Percentiles rank a stretch among this genome's conserved stretches.
Conservation (phyloP, 2,797 vertebrate genomes). For the Urocyon cinereoargenteus region DNA sequence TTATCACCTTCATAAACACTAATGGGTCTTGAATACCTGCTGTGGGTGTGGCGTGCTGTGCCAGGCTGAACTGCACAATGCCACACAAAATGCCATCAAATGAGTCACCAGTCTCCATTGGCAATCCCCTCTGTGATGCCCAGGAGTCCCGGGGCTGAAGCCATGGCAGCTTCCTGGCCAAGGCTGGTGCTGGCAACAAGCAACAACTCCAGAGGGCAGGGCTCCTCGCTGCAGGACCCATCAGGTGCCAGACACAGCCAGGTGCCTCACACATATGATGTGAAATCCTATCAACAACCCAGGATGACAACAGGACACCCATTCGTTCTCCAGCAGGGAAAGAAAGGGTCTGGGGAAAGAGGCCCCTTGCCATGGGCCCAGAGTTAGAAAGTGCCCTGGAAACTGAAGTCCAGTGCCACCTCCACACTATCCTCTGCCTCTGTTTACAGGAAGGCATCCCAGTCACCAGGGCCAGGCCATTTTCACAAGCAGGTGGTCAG, state of each 20-base stretch:
- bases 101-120: not conserved
- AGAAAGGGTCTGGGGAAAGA: not conserved
- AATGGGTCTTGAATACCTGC: conserved; percentile 28
- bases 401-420: no score
- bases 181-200: not conserved
- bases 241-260: accelerated
- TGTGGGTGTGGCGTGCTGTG: not conserved
- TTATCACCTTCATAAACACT: conserved; percentile 48
- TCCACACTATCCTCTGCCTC: accelerated
- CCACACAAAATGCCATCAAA: not conserved
- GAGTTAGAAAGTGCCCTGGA: not conserved
- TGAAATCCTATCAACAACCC: not conserved
- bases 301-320: no score
- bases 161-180: not conserved
- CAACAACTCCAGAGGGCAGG: not conserved
- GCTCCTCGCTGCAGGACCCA: not conserved
- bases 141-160: not conserved
- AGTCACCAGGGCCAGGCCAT: not conserved
- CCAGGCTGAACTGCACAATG: not conserved
- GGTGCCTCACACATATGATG: accelerated
- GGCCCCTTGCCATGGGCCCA: not conserved
- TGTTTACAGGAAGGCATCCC: accelerated
- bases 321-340: no score
- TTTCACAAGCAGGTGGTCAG: not conserved
- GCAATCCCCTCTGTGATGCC: not conserved